These are phyloP conservation scores for Emydoidea blandingii DNA, from an alignment of 2,797 vertebrate species.

Conservation along the genomic window DNA sequence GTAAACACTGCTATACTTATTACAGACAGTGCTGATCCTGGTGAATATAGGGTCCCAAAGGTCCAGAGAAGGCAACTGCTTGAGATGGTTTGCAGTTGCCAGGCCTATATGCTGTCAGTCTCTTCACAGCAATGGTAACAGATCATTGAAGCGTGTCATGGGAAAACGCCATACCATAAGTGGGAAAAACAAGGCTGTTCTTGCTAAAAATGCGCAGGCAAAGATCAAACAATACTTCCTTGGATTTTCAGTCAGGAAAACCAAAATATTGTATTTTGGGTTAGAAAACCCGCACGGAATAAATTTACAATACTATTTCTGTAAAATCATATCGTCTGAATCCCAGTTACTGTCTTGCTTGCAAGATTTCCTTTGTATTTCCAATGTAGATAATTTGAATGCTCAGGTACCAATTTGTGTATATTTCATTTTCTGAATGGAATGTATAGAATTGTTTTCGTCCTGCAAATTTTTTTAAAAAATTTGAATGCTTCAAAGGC, in stretches of 20 bases:
- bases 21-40: background rate
- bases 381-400: background rate
- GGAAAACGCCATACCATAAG: background rate
- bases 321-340: background rate
- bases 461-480: background rate
- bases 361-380: background rate
- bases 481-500: background rate
- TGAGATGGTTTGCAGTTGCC: background rate
- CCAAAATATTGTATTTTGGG: background rate
- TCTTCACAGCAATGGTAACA: background rate
- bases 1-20: background rate
- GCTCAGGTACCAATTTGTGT: background rate
- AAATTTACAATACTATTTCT: background rate
- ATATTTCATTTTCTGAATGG: background rate
- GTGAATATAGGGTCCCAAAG: background rate
- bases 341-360: conserved; percentile 10
- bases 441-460: background rate
- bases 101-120: background rate
- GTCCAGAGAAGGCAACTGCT: background rate
- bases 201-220: background rate
- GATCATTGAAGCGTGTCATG: background rate
- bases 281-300: background rate
- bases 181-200: background rate
- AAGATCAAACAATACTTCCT: conserved; percentile 20
- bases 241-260: background rate